These are phyloP conservation scores for Callospermophilus lateralis DNA, from an alignment of 2,113 vertebrate species.

Conservation along the genomic window DNA sequence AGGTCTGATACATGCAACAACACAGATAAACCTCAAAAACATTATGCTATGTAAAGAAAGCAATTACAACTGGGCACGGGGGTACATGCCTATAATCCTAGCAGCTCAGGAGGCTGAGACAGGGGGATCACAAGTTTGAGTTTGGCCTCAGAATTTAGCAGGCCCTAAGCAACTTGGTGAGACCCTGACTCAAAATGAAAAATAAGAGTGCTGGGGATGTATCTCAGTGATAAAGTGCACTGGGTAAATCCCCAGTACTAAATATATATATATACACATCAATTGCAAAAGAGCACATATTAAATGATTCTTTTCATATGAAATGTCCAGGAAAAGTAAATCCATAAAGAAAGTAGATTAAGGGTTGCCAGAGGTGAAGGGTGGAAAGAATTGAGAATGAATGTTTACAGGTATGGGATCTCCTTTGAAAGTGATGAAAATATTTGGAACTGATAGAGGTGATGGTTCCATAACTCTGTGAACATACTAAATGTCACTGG, in stretches of 20 bases:
- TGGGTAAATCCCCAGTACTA: too few relatives aligned
- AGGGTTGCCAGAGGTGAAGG: not conserved
- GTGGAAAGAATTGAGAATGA: not conserved
- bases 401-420: not conserved
- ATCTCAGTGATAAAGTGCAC: too few relatives aligned
- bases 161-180: too few relatives aligned
- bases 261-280: too few relatives aligned
- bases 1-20: not conserved
- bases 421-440: not conserved
- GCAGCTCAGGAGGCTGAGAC: too few relatives aligned
- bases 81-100: too few relatives aligned
- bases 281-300: not conserved
- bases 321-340: slow-evolving; percentile 1
- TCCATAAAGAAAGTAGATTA: not conserved
- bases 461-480: not conserved
- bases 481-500: not conserved
- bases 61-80: not conserved
- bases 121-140: too few relatives aligned
- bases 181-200: too few relatives aligned
- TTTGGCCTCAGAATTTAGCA: too few relatives aligned
- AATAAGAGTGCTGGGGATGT: too few relatives aligned
- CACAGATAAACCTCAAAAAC: not conserved
- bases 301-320: not conserved
- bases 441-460: not conserved
- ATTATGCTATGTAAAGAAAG: not conserved